Conservation (phyloP, 2,888 invertebrate genomes). For the Andrena fulva region DNA sequence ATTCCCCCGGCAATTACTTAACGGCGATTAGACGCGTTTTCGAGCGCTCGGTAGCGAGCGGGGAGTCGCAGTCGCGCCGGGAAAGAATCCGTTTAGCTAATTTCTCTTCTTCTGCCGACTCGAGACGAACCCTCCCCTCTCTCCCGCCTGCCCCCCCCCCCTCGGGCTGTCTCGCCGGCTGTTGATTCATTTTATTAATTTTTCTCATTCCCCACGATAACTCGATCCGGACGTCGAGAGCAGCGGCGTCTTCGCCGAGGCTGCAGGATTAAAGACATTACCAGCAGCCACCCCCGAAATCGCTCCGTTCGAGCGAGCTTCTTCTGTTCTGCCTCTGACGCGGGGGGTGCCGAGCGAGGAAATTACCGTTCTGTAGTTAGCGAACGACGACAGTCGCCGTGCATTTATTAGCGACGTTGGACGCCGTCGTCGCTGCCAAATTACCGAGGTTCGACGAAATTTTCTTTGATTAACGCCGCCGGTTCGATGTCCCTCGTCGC, state of each 20-base stretch:
- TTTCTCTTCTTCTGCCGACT: constrained; percentile 70
- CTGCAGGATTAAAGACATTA: constrained; percentile 75
- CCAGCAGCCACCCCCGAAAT: constrained; percentile 74
- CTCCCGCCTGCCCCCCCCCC: constrained; percentile 36
- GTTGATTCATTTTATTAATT: constrained; percentile 84
- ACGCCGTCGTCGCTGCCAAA: constrained; percentile 37
- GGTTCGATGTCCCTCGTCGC: not conserved
- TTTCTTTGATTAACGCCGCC: constrained; percentile 12
- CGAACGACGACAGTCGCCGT: constrained; percentile 2
- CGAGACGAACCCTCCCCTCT: constrained; percentile 7
- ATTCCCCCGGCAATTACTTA: constrained; percentile 32
- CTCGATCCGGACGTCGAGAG: constrained; percentile 76
- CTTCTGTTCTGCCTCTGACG: constrained; percentile 46
- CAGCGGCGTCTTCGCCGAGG: constrained; percentile 62
- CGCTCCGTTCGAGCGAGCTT: constrained; percentile 66
- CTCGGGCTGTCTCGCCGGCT: constrained; percentile 71
- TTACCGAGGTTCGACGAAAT: constrained; percentile 8
- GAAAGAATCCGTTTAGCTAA: constrained; percentile 81
- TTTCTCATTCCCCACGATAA: constrained; percentile 80
- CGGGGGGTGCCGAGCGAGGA: constrained; percentile 2
- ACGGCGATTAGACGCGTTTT: constrained; percentile 54
- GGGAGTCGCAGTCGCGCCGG: constrained; percentile 38
- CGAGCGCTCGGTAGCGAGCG: constrained; percentile 32
- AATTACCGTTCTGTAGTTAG: constrained; percentile 22
- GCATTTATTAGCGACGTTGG: constrained; percentile 40